phyloP scores from a whole-genome alignment of 2,888 invertebrate genomes.

The Plusia festucae region DNA sequence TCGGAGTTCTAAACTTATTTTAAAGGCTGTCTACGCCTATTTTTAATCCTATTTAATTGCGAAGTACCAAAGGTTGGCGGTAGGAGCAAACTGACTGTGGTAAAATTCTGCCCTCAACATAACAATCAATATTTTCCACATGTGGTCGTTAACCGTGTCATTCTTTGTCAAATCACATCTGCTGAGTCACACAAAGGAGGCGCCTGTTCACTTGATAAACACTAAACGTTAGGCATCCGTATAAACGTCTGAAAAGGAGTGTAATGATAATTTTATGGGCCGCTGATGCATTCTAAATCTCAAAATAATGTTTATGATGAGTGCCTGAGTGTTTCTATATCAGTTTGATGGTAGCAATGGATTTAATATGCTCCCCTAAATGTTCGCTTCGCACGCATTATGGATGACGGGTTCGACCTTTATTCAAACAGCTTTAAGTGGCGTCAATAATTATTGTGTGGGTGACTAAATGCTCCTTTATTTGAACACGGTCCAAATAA shows the following conservation, averaged over 20 bases:
- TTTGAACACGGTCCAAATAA: slow-evolving; percentile 1
- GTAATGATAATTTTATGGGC: slow-evolving; percentile 56
- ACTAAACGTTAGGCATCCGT: slow-evolving; percentile 43
- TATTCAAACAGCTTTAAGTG: slow-evolving; percentile 25
- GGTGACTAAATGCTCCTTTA: slow-evolving; percentile 16
- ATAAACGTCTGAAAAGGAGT: slow-evolving; percentile 46
- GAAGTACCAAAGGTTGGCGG: too few species aligned
- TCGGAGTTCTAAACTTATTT: too few species aligned
- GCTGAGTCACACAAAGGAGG: slow-evolving; percentile 50
- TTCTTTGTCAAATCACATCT: slow-evolving; percentile 14
- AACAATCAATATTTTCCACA: neutral
- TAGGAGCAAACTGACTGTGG: too few species aligned
- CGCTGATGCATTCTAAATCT: slow-evolving; percentile 54
- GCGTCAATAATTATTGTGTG: slow-evolving; percentile 20
- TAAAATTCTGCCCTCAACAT: neutral
- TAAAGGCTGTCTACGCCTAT: too few species aligned
- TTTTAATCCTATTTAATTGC: too few species aligned
- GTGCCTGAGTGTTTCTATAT: slow-evolving; percentile 44
- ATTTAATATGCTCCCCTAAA: slow-evolving; percentile 31
- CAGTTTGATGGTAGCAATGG: slow-evolving; percentile 45
- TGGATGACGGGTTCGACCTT: slow-evolving; percentile 16
- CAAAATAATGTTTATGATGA: slow-evolving; percentile 52
- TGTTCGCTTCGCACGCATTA: slow-evolving; percentile 26
- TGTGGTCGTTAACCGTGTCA: neutral
- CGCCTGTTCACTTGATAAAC: slow-evolving; percentile 51